Base-by-base conservation (phyloP, 2,888 invertebrate genomes). In the Hipparchia sbordonii region DNA sequence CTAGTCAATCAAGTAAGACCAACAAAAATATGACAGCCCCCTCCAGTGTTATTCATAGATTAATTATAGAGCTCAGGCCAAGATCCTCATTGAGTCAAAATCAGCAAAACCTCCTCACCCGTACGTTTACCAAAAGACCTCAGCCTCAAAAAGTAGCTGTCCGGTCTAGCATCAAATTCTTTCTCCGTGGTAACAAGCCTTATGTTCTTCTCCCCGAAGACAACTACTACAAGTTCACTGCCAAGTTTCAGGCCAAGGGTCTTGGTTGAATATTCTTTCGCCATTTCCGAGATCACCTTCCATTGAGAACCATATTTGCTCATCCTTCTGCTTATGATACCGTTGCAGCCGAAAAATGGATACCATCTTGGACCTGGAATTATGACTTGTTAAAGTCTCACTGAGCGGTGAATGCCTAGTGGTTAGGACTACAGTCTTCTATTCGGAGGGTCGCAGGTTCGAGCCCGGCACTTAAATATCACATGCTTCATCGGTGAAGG, bases 151-250 rank as follows among this genome's bases (percentile, higher is more conserved):
- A 96, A 96, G 82, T 96, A 97, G 48, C 95, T 96, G 78, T 96
- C 95, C 0, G 97, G 97, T 73, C 97, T 92, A 0, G 96, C 96
- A 80, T 96, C 96, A 78, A 96, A 96, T 74, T 95, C 95, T 23
- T 95, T 95, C 9, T 94, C 91, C 0, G 92, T 91, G 61, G 96
- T 92, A 6, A 95, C 95, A 82, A 95, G 95, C 61, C 94, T 94
- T 4, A 96, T 94, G 66, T 95, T 94, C 71, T 95, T 94, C 59
- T 94, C 89, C 0, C 96, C 95, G 45, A 94, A 95, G 1, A 96
- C 95, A 0, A 95, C 89, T 0, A 97, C 95, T 0, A 96, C 85
- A 52, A 94, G 86, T 78, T 95, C 95, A 33, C 89, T 88, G 2
- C 96, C 96, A 70, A 96, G 84, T 80, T 96, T 95, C 59, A 97